Conservation (phyloP, 2,888 invertebrate genomes). For the Balanococcus diminutus region DNA sequence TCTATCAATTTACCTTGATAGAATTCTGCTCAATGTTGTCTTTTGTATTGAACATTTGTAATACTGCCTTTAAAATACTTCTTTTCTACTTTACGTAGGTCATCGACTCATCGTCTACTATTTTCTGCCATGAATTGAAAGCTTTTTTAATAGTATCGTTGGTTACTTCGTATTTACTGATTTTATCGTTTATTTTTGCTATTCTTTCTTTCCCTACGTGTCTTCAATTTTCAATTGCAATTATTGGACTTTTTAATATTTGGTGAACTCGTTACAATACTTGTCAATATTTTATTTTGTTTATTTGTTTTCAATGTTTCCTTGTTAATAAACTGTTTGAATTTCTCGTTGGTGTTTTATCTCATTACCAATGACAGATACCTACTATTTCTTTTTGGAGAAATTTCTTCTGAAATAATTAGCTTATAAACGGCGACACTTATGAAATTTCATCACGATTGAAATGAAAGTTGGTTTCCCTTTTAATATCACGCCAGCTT, state of each 20-base stretch:
- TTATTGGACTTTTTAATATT: background rate
- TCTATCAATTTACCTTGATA: background rate
- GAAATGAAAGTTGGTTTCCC: background rate
- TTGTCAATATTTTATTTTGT: background rate
- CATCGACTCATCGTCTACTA: background rate
- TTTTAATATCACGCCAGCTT: background rate
- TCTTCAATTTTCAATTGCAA: background rate
- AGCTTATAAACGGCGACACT: background rate
- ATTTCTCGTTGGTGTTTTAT: background rate
- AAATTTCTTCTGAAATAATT: background rate
- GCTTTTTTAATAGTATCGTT: background rate
- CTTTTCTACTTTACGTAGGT: background rate
- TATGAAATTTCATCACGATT: background rate
- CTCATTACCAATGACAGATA: no score
- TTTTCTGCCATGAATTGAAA: background rate
- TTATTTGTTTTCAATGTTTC: background rate
- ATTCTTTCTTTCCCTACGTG: background rate
- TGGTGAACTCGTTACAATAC: background rate
- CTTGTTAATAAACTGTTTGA: background rate
- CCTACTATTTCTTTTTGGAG: no score
- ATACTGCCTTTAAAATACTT: background rate
- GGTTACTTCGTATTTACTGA: background rate
- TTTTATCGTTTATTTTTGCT: background rate
- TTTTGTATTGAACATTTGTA: background rate
- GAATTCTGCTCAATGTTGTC: background rate